These are phyloP conservation scores for Sula dactylatra DNA, from an alignment of 2,113 vertebrate genomes.

Conservation along the genomic window DNA sequence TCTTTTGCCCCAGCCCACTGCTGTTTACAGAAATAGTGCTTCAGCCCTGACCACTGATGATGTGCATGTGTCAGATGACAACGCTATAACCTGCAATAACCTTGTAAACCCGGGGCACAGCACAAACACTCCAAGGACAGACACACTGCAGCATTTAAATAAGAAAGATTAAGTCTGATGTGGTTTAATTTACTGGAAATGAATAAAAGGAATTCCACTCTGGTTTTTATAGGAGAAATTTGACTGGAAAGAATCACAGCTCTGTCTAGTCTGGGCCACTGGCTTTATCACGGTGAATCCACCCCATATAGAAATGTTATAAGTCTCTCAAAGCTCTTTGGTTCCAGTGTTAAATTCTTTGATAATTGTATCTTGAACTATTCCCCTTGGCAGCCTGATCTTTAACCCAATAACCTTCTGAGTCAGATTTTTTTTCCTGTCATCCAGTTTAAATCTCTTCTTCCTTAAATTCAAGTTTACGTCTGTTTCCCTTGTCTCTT, in stretches of 20 bases:
- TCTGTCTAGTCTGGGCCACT: not conserved
- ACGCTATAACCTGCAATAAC: not conserved
- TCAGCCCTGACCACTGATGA: not conserved
- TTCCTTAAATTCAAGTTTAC: not conserved
- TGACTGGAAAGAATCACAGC: not conserved
- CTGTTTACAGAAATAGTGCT: not conserved
- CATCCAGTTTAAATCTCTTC: not conserved
- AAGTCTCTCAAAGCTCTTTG: not conserved
- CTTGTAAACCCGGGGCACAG: not conserved
- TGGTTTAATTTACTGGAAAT: conserved; percentile 13
- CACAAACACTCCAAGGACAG: not conserved
- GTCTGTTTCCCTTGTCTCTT: not conserved
- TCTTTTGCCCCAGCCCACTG: not conserved
- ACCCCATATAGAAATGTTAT: not conserved
- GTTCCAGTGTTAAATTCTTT: not conserved
- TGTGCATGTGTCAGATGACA: not conserved
- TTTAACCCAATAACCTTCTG: not conserved
- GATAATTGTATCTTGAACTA: not conserved
- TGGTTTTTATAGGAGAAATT: not conserved
- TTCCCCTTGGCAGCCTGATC: not conserved
- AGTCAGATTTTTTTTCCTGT: not conserved
- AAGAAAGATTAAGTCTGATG: not conserved
- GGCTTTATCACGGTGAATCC: not conserved
- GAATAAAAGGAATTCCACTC: not conserved
- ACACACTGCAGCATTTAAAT: not conserved